These are phyloP conservation scores for Metopia argyrocephala DNA, from an alignment of 2,888 invertebrate genomes.

Conservation along the genomic window DNA sequence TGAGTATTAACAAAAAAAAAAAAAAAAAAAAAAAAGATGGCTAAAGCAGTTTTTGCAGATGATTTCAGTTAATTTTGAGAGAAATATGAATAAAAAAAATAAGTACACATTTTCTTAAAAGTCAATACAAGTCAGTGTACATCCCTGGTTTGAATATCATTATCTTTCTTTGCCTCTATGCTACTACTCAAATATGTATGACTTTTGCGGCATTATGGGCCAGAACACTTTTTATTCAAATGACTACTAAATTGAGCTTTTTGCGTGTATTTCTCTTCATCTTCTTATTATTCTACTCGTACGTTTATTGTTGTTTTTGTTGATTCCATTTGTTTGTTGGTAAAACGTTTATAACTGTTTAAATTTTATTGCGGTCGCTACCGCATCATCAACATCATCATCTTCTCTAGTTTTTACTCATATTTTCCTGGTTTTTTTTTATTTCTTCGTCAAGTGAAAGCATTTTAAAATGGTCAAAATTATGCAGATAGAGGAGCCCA, in stretches of 20 bases:
- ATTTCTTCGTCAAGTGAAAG: neutral
- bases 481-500: constrained; percentile 7
- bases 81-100: too few species aligned
- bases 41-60: too few species aligned
- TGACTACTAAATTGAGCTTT: constrained; percentile 51
- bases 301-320: constrained; percentile 7
- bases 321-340: constrained; percentile 18
- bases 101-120: too few species aligned
- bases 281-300: constrained; percentile 23
- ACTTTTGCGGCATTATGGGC: constrained; percentile 60
- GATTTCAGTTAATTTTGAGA: too few species aligned
- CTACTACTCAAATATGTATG: constrained; percentile 47
- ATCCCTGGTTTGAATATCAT: neutral
- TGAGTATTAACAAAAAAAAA: too few species aligned
- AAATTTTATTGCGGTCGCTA: constrained; percentile 65
- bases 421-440: constrained; percentile 7
- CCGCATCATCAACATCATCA: too few species aligned
- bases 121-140: too few species aligned
- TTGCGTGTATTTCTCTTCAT: neutral
- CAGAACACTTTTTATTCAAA: constrained; percentile 50
- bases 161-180: neutral
- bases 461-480: constrained; percentile 17
- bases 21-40: too few species aligned
- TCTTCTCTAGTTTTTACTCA: constrained; percentile 50
- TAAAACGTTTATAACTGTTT: constrained; percentile 61